These are phyloP conservation scores for Calonectris borealis DNA, from an alignment of 2,113 vertebrate species.

Conservation along the genomic window DNA sequence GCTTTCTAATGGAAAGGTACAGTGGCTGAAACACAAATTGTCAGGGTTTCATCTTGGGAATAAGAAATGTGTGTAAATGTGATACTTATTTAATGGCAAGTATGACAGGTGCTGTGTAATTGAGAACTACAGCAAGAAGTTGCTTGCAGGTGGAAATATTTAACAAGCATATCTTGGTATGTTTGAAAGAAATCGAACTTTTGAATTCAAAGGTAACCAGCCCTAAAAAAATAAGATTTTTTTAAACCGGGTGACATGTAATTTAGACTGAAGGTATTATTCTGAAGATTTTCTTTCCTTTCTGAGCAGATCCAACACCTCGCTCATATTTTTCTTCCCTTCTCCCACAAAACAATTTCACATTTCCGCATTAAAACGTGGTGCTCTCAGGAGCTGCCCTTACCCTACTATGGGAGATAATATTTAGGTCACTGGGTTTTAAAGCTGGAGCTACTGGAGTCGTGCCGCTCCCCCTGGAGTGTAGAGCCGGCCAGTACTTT, in stretches of 20 bases:
- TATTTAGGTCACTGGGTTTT: conserved; percentile 61
- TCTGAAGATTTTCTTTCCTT: neutral
- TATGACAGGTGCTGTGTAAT: neutral
- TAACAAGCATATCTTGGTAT: neutral
- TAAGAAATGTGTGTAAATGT: neutral
- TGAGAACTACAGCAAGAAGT: neutral
- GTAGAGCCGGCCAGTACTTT: neutral
- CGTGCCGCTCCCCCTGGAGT: neutral
- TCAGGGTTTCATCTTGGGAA: neutral
- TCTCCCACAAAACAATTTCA: neutral
- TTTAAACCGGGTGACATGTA: neutral
- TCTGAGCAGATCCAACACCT: neutral
- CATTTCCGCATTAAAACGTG: neutral
- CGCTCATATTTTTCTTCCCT: neutral
- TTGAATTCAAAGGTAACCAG: neutral
- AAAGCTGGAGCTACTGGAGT: neutral
- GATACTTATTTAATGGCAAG: neutral
- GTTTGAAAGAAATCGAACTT: neutral
- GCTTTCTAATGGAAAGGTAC: neutral
- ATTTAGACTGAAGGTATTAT: neutral
- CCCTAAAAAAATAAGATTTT: neutral
- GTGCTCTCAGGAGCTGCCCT: neutral
- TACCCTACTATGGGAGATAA: neutral
- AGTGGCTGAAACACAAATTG: neutral
- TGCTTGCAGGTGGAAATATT: neutral